A percentile compares a stretch with the other conserved stretches of the same genome.
These are phyloP conservation scores for Pristionchus entomophagus DNA, from an alignment of 2,888 invertebrate genomes.

Conservation along the genomic window DNA sequence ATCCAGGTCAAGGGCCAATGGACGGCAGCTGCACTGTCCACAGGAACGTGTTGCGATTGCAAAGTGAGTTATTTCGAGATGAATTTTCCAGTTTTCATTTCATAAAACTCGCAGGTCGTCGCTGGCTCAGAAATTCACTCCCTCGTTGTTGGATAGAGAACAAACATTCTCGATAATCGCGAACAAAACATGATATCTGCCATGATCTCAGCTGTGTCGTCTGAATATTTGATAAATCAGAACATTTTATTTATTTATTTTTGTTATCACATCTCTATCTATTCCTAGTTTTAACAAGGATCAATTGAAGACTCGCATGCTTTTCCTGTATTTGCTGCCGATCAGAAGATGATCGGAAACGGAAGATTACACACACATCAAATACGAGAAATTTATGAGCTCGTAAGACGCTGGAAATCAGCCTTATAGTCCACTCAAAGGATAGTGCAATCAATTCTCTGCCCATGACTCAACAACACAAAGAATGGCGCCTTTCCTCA, in stretches of 20 bases:
- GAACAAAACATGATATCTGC: neutral
- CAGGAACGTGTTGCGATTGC: conserved; percentile 44
- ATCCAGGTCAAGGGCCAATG: conserved; percentile 37
- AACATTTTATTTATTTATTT: neutral
- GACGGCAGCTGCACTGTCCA: conserved; percentile 41
- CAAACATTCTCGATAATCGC: neutral
- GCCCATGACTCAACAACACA: neutral
- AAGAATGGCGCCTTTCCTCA: neutral
- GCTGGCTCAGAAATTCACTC: conserved; percentile 43
- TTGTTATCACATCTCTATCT: neutral
- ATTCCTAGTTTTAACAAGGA: too few relatives aligned
- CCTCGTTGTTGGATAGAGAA: conserved; percentile 14
- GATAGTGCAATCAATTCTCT: neutral
- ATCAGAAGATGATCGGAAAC: too few relatives aligned
- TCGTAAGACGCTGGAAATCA: too few relatives aligned
- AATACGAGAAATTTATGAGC: too few relatives aligned
- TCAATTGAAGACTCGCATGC: too few relatives aligned
- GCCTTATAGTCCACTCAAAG: too few relatives aligned
- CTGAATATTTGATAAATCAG: neutral
- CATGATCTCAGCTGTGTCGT: conserved; percentile 34
- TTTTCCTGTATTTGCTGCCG: too few relatives aligned
- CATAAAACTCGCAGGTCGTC: neutral
- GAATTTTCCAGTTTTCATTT: neutral
- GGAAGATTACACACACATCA: too few relatives aligned
- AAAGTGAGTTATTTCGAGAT: conserved; percentile 22